Conservation (phyloP, 2,797 vertebrate genomes). For the Falco novaeseelandiae region DNA sequence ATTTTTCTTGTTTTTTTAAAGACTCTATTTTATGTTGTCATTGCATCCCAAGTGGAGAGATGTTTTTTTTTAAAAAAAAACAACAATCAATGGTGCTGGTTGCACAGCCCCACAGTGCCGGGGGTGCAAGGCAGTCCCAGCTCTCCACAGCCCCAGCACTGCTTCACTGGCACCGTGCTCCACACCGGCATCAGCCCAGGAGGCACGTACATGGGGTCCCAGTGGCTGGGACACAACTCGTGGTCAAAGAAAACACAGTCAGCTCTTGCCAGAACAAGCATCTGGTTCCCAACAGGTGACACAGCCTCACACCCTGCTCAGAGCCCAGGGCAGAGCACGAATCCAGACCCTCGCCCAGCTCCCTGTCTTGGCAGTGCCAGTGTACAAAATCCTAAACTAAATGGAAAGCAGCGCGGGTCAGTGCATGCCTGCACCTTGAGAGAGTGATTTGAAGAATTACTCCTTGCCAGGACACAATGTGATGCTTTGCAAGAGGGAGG, state of each 20-base stretch:
- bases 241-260: background rate
- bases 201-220: background rate
- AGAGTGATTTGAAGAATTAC: background rate
- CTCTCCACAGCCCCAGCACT: background rate
- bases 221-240: too few relatives aligned
- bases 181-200: accelerated
- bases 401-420: background rate
- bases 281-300: background rate
- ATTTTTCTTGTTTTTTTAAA: too few relatives aligned
- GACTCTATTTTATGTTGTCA: too few relatives aligned
- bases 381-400: background rate
- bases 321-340: background rate
- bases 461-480: background rate
- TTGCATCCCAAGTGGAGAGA: too few relatives aligned
- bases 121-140: background rate
- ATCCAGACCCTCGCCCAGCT: background rate
- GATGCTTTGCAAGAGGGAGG: too few relatives aligned
- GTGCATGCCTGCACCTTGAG: background rate
- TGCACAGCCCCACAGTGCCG: accelerated
- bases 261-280: background rate
- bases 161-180: background rate
- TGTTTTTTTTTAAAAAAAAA: too few relatives aligned
- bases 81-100: background rate
- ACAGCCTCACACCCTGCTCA: background rate
- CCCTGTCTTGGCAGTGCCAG: background rate